A percentile compares a stretch with the other conserved stretches of the same genome.
Conservation (phyloP, 2,888 invertebrate genomes). For the Gari tellinella region DNA sequence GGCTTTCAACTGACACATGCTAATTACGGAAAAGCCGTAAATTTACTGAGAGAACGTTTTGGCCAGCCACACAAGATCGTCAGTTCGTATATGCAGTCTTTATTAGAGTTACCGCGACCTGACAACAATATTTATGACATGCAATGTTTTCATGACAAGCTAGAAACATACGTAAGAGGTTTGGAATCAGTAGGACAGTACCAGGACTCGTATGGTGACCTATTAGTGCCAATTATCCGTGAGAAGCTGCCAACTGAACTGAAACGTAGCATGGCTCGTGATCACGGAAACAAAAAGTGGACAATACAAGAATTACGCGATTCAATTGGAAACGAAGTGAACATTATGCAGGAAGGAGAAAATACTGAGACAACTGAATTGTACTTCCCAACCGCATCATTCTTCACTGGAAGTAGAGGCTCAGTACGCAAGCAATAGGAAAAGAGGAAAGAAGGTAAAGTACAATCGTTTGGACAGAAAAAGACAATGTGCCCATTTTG, state of each 20-base stretch:
- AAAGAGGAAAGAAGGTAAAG: no score
- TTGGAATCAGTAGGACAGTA: conserved; percentile 25
- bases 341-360: conserved; percentile 12
- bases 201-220: conserved; percentile 27
- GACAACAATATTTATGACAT: conserved; percentile 1
- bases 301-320: conserved; percentile 13
- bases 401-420: background rate
- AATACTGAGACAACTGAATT: background rate
- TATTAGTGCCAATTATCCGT: conserved; percentile 28
- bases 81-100: conserved; percentile 15
- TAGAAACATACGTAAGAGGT: conserved; percentile 32
- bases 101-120: conserved; percentile 19
- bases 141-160: conserved; percentile 31
- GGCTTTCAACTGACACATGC: no score
- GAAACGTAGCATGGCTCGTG: conserved; percentile 14
- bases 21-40: no score
- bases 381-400: conserved; percentile 4
- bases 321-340: conserved; percentile 27
- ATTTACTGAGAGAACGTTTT: no score
- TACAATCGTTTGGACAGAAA: no score
- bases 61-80: conserved; percentile 5
- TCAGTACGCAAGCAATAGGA: background rate
- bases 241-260: conserved; percentile 27
- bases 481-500: background rate
- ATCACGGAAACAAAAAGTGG: conserved; percentile 15